Base-by-base conservation (phyloP, 2,888 invertebrate genomes). In the Drosophila robusta region DNA sequence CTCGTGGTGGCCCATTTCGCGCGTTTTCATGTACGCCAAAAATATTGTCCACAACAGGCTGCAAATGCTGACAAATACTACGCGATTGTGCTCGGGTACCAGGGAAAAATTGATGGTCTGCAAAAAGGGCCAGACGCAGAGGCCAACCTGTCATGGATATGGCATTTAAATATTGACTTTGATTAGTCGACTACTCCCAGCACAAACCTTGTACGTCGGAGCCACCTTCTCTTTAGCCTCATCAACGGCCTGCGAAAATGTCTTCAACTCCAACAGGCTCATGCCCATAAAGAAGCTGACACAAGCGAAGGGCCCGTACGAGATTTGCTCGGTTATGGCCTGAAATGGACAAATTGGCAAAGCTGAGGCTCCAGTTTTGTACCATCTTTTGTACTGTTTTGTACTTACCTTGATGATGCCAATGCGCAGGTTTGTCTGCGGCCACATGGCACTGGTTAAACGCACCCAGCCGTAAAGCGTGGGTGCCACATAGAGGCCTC, bases 391-490 rank as follows among this genome's bases (percentile, higher is more conserved):
- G 12, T 12, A 34, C 11, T 34, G 0, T 14, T 22, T 9, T 12
- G 2, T 14, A 73, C 80, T 77, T 70, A 91, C 92, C 94, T 97
- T 97, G 47, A 95, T 94, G n/a, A 97, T 89, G 47, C 96, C 96
- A 74, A 95, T 94, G 91, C 93, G 94, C 46, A 97, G 89, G 76
- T 94, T 94, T 71, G 93, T 94, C 62, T 94, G 94, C 16, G 97
- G 97, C 95, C 96, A 96, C 91, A 97, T 93, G 58, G 93, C 93
- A 76, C 94, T 95, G 45, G 96, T 95, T 51, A 96, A 91, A 80
- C 95, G 95, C 58, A 97, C 93, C 97, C 97, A 97, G 47, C 94
- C 94, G 88, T 96, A 96, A 0, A 97, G 92, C 5, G 96, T 95
- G 16, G 97, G 97, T 4, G 97, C 97, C 34, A 96, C 96, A 91